Evolutionary conservation across 2,113 vertebrate species (phyloP).

Genomic region (Laticauda colubrina): DNA sequence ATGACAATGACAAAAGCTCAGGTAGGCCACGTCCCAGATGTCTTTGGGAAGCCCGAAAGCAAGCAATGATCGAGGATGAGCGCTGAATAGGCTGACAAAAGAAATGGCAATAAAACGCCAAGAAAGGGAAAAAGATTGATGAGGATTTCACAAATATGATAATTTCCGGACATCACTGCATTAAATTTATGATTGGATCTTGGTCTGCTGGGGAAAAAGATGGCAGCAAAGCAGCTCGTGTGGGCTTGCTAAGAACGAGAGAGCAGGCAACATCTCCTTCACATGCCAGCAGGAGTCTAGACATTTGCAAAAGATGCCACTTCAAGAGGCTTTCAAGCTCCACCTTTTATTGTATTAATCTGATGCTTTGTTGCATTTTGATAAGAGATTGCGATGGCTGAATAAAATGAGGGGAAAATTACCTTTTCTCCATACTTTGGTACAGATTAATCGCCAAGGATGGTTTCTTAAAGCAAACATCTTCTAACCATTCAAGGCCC

Average conservation of each 20-base stretch:
- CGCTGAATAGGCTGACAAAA: not conserved
- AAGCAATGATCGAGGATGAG: slow-evolving; percentile 2
- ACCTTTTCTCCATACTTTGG: not conserved
- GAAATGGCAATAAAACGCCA: slow-evolving; percentile 45
- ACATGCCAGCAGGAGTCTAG: not conserved
- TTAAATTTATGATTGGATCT: slow-evolving; percentile 38
- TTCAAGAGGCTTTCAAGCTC: not conserved
- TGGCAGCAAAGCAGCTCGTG: not conserved
- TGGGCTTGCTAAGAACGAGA: not conserved
- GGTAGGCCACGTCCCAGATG: not conserved
- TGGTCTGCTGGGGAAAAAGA: not conserved
- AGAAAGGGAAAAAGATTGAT: slow-evolving; percentile 58
- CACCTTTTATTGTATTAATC: not conserved
- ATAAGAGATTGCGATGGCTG: not conserved
- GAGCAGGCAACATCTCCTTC: too few relatives aligned
- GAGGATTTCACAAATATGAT: slow-evolving; percentile 57
- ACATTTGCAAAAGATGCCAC: not conserved
- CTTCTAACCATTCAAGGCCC: not conserved
- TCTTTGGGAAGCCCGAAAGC: slow-evolving; percentile 3
- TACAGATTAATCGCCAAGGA: not conserved
- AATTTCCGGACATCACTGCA: slow-evolving; percentile 47
- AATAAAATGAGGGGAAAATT: not conserved
- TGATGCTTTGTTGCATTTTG: not conserved
- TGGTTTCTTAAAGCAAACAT: not conserved
- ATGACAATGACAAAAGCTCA: not conserved